Evolutionary conservation across 64 coral and sea anemone species (phyloP), one percentile per base, ranked within the genome.

Genomic region (Stichodactyla helianthus): DNA sequence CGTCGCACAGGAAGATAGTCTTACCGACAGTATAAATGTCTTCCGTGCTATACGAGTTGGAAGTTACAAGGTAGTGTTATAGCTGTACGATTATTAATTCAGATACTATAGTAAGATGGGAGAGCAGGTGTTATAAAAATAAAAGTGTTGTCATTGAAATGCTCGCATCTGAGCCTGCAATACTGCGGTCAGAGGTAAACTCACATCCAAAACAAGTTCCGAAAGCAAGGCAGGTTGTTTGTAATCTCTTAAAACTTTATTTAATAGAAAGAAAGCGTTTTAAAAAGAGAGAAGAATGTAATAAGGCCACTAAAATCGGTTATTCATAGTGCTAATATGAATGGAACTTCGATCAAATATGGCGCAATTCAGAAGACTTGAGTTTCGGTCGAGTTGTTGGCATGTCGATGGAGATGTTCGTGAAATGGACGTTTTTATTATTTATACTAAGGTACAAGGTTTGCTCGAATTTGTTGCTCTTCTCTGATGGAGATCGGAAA

Each of bases 381-480:
- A 74, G 68, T 74, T 31, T 74, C 68, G 68, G 68, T 74, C 68
- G 23, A 74, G n/a, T 74, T 74, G 26, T 13, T 81, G 52, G 78
- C 78, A 81, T 81, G 17, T 54, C 20, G 51, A n/a, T 81, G 52
- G 78, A 81, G 78, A 81, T 81, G 78, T 51, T 81, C 35, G 50
- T 81, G 18, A 28, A 52, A 81, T 14, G 68, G 52, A 81, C 78
- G 4, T 54, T 74, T 74, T 81, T 81, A 81, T 81, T 81, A 81
- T 81, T 81, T 81, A 81, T 81, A 52, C 16, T 54, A 81, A 81
- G 31, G 78, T 8, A 74, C 78, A 81, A 53, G 51, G 52, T 81
- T 81, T 81, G 50, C 61, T 58, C 83, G 59, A 84, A 53, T 84
- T 84, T 84, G 83, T 63, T 84, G 83, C 27, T 58, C 53, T 63